phyloP scores from a whole-genome alignment of 1,140 invertebrate species.

The Halesus radiatus region DNA sequence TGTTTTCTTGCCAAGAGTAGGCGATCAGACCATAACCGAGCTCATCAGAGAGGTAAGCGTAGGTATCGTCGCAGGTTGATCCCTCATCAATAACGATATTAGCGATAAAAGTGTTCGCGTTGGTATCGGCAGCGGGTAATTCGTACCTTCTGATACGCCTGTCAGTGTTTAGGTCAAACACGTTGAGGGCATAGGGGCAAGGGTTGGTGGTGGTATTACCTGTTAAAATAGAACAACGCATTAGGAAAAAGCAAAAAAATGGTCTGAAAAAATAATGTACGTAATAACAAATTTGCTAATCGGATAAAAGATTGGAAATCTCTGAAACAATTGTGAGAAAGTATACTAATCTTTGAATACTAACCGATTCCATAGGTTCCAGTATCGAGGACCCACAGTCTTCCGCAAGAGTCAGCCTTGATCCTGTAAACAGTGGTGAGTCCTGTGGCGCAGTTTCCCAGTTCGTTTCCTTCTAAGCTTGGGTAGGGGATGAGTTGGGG shows the following conservation, averaged over 20 bases:
- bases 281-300: too few relatives aligned
- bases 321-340: neutral
- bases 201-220: conserved; percentile 79
- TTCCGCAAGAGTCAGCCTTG: conserved; percentile 80
- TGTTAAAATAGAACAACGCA: conserved; percentile 32
- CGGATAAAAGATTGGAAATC: too few relatives aligned
- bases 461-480: conserved; percentile 79
- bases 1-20: conserved; percentile 74
- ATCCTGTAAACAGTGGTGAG: conserved; percentile 83
- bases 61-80: conserved; percentile 75
- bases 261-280: too few relatives aligned
- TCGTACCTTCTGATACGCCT: conserved; percentile 78
- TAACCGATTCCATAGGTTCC: conserved; percentile 83
- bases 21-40: conserved; percentile 76
- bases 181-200: conserved; percentile 80
- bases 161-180: conserved; percentile 83
- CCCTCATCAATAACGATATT: conserved; percentile 86
- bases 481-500: conserved; percentile 84
- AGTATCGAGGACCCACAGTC: conserved; percentile 86
- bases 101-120: conserved; percentile 83
- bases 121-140: conserved; percentile 79
- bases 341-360: neutral
- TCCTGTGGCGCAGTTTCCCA: conserved; percentile 80
- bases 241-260: too few relatives aligned
- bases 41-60: conserved; percentile 77